Conservation (phyloP, 2,888 invertebrate genomes). For the Athalia rosae region DNA sequence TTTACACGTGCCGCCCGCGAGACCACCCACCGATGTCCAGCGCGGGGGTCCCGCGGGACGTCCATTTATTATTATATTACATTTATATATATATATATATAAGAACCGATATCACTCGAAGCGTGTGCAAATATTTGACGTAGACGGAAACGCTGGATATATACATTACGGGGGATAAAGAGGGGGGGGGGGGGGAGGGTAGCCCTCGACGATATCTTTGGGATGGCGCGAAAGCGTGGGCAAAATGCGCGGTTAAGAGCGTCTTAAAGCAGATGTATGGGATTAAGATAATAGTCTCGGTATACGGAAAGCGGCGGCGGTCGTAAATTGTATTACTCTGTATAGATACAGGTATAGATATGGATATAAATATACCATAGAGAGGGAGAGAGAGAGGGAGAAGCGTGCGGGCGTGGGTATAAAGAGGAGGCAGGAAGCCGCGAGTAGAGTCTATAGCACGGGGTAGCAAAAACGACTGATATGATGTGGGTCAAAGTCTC, state of each 20-base stretch:
- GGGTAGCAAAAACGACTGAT: conserved; percentile 69
- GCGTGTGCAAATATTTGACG: conserved; percentile 20
- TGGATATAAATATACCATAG: neutral
- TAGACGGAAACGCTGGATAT: too few relatives aligned
- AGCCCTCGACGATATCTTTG: neutral
- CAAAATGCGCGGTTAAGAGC: conserved; percentile 46
- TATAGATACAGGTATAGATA: conserved; percentile 29
- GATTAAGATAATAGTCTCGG: conserved; percentile 72
- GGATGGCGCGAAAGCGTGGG: conserved; percentile 7
- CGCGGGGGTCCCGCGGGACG: too few relatives aligned
- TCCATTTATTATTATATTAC: neutral
- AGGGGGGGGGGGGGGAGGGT: conserved; percentile 25
- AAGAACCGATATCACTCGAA: neutral
- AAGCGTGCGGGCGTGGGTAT: conserved; percentile 49
- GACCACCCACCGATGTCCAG: too few relatives aligned
- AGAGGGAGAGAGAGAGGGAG: too few relatives aligned
- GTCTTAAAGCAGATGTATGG: conserved; percentile 72
- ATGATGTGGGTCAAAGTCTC: conserved; percentile 72
- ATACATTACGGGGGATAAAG: conserved; percentile 37
- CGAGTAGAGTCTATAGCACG: neutral
- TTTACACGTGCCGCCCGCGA: conserved; percentile 25
- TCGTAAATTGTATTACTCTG: conserved; percentile 35
- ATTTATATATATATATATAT: too few relatives aligned
- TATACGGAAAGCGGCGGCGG: conserved; percentile 52
- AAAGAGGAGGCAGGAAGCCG: conserved; percentile 51